Evolutionary conservation across 2,113 vertebrate genomes (phyloP).

Genomic region (Eretmochelys imbricata): DNA sequence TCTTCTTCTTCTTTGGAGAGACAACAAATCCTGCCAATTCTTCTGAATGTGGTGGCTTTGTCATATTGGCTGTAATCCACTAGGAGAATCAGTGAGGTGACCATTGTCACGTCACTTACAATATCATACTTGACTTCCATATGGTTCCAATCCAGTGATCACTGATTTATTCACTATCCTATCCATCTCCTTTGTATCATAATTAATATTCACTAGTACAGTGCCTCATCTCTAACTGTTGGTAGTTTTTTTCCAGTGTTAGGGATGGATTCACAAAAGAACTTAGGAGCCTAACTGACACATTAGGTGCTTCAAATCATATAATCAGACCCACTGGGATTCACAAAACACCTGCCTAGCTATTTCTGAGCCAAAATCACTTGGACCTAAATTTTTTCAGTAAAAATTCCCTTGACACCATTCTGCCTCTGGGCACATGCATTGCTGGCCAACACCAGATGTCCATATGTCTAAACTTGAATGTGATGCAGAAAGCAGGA

Average conservation of each 20-base stretch:
- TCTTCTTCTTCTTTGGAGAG: neutral
- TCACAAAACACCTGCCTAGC: neutral
- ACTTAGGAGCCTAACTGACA: neutral
- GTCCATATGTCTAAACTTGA: neutral
- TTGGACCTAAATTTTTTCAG: neutral
- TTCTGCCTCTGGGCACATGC: neutral
- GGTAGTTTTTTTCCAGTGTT: neutral
- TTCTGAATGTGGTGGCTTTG: neutral
- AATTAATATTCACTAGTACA: neutral
- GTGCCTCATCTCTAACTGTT: neutral
- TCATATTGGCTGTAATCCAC: neutral
- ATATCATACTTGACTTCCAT: neutral
- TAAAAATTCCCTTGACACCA: neutral
- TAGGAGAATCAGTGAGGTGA: neutral
- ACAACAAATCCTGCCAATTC: neutral
- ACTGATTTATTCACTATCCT: neutral
- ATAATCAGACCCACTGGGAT: neutral
- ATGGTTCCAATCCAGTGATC: neutral
- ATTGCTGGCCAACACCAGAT: neutral
- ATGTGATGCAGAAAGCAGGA: neutral
- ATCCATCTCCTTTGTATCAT: neutral
- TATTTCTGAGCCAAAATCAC: neutral
- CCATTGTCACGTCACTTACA: neutral
- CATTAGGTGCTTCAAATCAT: neutral
- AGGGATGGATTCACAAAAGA: neutral